A percentile compares a stretch with the other conserved stretches of the same genome.
phyloP scores from a whole-genome alignment of 2,113 vertebrate genomes.

The Castor canadensis region DNA sequence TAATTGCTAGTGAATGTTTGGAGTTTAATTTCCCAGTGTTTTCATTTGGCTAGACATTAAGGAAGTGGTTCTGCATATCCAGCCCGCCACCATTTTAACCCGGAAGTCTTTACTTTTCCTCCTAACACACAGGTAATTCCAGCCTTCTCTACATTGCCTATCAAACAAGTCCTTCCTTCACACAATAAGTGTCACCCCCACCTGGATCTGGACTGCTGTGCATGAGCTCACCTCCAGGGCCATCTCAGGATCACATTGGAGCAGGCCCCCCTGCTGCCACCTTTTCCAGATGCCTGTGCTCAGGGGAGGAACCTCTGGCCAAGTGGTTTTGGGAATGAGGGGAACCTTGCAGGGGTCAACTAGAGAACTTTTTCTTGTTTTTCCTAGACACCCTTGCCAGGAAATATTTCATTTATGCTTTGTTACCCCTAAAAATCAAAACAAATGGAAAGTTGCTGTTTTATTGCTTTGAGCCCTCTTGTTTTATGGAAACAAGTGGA shows the following conservation, averaged over 20 bases:
- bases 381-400: background rate
- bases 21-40: background rate
- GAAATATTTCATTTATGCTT: background rate
- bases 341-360: rapidly evolving
- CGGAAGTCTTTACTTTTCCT: background rate
- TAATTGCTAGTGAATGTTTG: background rate
- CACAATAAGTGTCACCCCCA: background rate
- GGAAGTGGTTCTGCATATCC: background rate
- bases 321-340: background rate
- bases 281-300: background rate
- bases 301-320: background rate
- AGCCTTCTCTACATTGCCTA: too few species aligned
- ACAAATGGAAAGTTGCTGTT: background rate
- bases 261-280: background rate
- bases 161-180: background rate
- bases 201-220: background rate
- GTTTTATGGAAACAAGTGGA: background rate
- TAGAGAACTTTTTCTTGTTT: background rate
- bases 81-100: background rate
- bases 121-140: background rate
- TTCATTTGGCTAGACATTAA: background rate
- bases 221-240: background rate
- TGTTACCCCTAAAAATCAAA: background rate
- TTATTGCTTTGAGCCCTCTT: background rate
- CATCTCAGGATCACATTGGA: background rate